Evolutionary conservation across 2,888 invertebrate genomes (phyloP).

Genomic region (Marronus borbonicus): DNA sequence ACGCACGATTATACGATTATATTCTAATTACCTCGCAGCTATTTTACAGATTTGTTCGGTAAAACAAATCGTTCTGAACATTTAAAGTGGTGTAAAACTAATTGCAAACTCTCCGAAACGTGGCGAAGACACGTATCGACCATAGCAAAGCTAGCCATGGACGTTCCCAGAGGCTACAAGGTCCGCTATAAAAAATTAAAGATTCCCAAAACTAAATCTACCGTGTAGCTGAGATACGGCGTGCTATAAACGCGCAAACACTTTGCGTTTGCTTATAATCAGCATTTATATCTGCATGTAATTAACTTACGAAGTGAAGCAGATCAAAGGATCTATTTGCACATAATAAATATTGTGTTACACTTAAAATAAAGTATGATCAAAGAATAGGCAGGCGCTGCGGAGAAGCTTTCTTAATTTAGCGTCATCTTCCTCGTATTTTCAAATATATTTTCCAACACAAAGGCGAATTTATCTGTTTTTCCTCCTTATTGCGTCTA

Average conservation of each 20-base stretch:
- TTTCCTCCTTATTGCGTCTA: too few species aligned
- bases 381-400: too few species aligned
- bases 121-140: neutral
- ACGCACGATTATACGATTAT: too few species aligned
- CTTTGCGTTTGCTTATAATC: neutral
- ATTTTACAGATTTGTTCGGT: neutral
- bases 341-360: too few species aligned
- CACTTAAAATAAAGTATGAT: too few species aligned
- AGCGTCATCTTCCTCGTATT: too few species aligned
- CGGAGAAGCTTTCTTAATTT: too few species aligned
- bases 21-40: neutral
- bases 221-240: constrained; percentile 16
- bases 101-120: constrained; percentile 19
- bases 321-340: too few species aligned
- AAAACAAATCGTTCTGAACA: neutral
- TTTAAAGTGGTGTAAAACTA: constrained; percentile 8
- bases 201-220: constrained; percentile 15
- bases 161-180: neutral
- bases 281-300: too few species aligned
- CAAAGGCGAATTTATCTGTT: too few species aligned
- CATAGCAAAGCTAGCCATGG: neutral
- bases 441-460: too few species aligned
- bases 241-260: neutral
- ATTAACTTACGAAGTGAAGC: too few species aligned
- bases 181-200: constrained; percentile 29